Evolutionary conservation across 2,113 vertebrate genomes (phyloP).

Genomic region (Tiliqua scincoides): DNA sequence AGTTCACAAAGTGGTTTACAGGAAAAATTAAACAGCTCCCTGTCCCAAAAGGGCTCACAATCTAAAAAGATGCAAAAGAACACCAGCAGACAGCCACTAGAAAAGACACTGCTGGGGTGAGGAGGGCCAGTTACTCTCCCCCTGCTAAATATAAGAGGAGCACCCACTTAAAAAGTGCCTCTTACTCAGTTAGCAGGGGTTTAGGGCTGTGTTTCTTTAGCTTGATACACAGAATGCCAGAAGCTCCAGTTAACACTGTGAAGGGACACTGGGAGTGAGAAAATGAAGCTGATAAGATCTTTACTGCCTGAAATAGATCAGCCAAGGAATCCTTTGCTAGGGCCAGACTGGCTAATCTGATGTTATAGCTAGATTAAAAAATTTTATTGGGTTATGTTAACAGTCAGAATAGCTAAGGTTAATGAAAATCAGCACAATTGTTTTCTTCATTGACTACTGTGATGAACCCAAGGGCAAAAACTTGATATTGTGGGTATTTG

Average conservation of each 20-base stretch:
- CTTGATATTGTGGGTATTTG: neutral
- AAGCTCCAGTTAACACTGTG: neutral
- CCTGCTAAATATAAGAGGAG: too few relatives aligned
- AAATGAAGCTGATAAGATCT: neutral
- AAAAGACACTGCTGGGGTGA: too few relatives aligned
- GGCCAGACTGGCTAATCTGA: neutral
- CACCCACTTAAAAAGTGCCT: too few relatives aligned
- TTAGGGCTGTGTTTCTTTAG: neutral
- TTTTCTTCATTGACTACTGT: neutral
- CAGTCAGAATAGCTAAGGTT: neutral
- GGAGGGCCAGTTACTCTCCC: too few relatives aligned
- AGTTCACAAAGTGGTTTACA: too few relatives aligned
- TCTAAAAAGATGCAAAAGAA: too few relatives aligned
- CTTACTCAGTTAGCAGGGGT: too few relatives aligned
- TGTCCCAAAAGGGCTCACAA: too few relatives aligned
- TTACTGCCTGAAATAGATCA: neutral
- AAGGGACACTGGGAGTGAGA: slow-evolving; percentile 3
- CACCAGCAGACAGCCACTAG: too few relatives aligned
- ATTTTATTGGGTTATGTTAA: neutral
- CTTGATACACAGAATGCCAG: neutral
- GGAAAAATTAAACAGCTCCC: too few relatives aligned
- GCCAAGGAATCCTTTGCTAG: neutral
- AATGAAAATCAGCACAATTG: neutral
- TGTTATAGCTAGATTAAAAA: neutral
- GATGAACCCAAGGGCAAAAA: neutral